Base-by-base conservation (phyloP, 2,888 invertebrate genomes). In the Nemotelus pantherinus region DNA sequence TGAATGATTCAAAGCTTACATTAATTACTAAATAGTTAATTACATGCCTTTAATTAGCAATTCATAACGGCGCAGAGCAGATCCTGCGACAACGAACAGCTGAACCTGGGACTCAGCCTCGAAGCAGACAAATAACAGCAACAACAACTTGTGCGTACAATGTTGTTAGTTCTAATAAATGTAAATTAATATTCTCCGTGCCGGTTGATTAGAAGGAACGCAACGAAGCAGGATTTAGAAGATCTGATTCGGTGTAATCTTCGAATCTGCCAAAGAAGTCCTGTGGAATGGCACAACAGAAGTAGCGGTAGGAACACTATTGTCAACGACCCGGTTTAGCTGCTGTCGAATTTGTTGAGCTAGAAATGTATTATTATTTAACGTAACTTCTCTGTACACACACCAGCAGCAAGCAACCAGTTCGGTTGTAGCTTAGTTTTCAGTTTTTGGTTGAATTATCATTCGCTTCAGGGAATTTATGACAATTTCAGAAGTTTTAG, bases 11-110 rank as follows among this genome's bases (percentile, higher is more conserved):
- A 72, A 45, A 58, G 58, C 60, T 72, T 44, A 72, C 60, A 72
- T 72, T 58, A 72, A 72, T 72, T 72, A 60, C 72, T 60, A 72
- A 72, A 72, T 72, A 72, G 72, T 72, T 72, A 72, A 72, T 72
- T 72, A 72, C 58, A 58, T 72, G 60, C 72, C 72, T 72, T 72
- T 72, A 72, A 72, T 72, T 72, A 72, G 72, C 72, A 72, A 72
- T 72, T 72, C 72, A 72, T 72, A 58, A 72, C 58, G 25, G 25
- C 25, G 25, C 25, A 25, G 25, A 25, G 25, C 25, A 25, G 25
- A 25, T 25, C 25, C 25, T 25, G 25, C 25, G 25, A 25, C 25
- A 25, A 25, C 25, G 25, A 25, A 25, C 0, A 60, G 58, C 58
- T 47, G 45, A 58, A n/a, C 9, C 48, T 41, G 7, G 10, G 43